Conservation (phyloP, 30 jellyfish, hydroid and myxozoan genomes). For the Mastigias papua region DNA sequence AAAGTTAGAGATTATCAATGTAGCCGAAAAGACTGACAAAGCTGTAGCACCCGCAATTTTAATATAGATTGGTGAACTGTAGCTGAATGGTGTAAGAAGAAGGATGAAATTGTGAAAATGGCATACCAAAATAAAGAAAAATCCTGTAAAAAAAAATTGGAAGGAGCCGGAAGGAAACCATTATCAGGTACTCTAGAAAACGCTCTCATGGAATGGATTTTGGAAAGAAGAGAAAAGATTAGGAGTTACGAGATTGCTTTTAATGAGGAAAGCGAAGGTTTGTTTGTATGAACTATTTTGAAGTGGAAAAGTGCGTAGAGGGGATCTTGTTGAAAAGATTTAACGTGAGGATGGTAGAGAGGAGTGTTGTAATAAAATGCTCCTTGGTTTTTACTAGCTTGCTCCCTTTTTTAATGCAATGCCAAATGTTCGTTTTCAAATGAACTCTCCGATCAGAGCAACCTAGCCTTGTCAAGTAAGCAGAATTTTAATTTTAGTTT, state of each 20-base stretch:
- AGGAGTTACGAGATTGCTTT: slow-evolving; percentile 19
- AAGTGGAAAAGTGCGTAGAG: no score
- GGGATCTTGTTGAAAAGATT: no score
- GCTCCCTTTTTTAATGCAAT: no score
- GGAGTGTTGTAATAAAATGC: background rate
- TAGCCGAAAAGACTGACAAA: slow-evolving; percentile 35
- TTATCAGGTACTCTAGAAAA: no score
- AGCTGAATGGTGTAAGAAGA: no score
- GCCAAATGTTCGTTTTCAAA: no score
- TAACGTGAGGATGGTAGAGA: no score
- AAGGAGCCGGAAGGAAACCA: background rate
- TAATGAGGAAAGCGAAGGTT: slow-evolving; percentile 42
- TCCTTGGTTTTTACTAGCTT: no score
- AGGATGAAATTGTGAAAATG: slow-evolving; percentile 47
- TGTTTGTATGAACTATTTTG: background rate
- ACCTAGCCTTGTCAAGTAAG: no score
- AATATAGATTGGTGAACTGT: slow-evolving; percentile 21
- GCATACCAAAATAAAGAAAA: slow-evolving; percentile 9
- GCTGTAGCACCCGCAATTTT: slow-evolving; percentile 41
- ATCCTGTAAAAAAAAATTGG: slow-evolving; percentile 9
- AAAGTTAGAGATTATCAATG: slow-evolving; percentile 11
- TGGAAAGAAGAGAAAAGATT: slow-evolving; percentile 41
- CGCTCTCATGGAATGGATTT: slow-evolving; percentile 42
- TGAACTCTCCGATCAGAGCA: background rate
- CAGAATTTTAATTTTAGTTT: no score